A percentile compares a stretch with the other conserved stretches of the same genome.
phyloP scores from a whole-genome alignment of 2,888 invertebrate species.

The Morinoia aosen region DNA sequence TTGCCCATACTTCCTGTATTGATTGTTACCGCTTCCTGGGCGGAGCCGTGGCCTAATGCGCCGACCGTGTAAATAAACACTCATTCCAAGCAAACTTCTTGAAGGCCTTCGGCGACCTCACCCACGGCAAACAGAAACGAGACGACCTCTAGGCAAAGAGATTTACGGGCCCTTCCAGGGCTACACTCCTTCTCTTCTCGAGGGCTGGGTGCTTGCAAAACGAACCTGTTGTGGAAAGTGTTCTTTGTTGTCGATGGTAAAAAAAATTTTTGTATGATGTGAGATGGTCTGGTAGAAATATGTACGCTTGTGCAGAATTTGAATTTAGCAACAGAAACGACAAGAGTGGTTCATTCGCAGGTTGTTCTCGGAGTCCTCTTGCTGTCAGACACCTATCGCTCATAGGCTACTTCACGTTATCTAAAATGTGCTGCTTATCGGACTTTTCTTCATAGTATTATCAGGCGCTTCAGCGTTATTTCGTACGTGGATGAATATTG shows the following conservation, averaged over 20 bases:
- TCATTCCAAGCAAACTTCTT: background rate
- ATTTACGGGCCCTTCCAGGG: background rate
- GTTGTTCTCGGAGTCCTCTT: too few relatives aligned
- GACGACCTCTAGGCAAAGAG: background rate
- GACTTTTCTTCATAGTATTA: background rate
- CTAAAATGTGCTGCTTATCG: background rate
- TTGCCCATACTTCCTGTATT: background rate
- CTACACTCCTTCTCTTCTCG: background rate
- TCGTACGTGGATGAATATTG: background rate
- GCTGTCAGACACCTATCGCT: too few relatives aligned
- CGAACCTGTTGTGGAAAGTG: background rate
- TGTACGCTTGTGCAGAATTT: too few relatives aligned
- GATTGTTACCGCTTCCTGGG: background rate
- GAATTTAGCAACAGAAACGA: too few relatives aligned
- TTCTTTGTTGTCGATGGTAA: too few relatives aligned
- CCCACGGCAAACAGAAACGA: background rate
- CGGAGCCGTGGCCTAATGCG: background rate
- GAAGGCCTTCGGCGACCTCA: background rate
- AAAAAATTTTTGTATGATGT: too few relatives aligned
- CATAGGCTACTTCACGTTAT: background rate
- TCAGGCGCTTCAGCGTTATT: background rate
- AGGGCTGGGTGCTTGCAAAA: background rate
- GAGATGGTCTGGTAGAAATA: too few relatives aligned
- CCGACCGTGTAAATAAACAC: constrained; percentile 12
- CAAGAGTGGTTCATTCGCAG: too few relatives aligned